Percentiles rank a stretch among this genome's conserved stretches.
Conservation (phyloP, 1,140 invertebrate species). For the Macrocentrus cingulum region DNA sequence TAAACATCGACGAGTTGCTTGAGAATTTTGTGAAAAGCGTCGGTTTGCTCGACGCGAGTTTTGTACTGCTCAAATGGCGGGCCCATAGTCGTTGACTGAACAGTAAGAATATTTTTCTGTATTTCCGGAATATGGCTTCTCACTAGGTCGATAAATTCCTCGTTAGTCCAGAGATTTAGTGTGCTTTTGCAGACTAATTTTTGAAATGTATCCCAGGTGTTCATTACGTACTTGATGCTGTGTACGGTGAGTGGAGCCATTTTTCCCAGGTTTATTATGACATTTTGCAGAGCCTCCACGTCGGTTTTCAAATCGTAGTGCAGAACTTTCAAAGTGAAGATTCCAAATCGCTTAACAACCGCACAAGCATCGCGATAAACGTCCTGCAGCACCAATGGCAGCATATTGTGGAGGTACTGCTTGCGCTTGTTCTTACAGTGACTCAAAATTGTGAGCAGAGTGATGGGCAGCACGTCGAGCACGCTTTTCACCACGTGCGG, state of each 20-base stretch:
- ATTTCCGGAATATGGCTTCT: constrained; percentile 3
- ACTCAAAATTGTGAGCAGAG: constrained; percentile 5
- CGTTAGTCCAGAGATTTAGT: not conserved
- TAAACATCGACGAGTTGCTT: constrained; percentile 1
- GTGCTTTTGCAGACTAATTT: not conserved
- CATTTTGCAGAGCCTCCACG: not conserved
- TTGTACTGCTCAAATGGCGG: not conserved
- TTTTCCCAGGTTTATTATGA: not conserved
- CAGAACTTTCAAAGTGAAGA: not conserved
- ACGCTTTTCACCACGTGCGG: not conserved
- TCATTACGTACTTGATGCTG: not conserved
- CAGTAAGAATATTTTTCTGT: not conserved
- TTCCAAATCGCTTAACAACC: not conserved
- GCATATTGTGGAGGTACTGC: not conserved
- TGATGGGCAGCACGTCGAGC: constrained; percentile 9
- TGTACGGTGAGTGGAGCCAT: constrained; percentile 7
- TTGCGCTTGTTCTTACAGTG: constrained; percentile 14
- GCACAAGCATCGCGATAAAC: constrained; percentile 4
- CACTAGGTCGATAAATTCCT: not conserved
- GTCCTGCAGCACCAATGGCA: constrained; percentile 9
- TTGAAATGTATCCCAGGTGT: constrained; percentile 11
- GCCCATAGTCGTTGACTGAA: not conserved
- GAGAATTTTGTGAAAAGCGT: constrained; percentile 3
- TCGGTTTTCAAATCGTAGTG: not conserved
- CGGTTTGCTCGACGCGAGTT: not conserved